Evolutionary conservation across 2,113 vertebrate genomes (phyloP).

Genomic region (Hypomesus transpacificus): DNA sequence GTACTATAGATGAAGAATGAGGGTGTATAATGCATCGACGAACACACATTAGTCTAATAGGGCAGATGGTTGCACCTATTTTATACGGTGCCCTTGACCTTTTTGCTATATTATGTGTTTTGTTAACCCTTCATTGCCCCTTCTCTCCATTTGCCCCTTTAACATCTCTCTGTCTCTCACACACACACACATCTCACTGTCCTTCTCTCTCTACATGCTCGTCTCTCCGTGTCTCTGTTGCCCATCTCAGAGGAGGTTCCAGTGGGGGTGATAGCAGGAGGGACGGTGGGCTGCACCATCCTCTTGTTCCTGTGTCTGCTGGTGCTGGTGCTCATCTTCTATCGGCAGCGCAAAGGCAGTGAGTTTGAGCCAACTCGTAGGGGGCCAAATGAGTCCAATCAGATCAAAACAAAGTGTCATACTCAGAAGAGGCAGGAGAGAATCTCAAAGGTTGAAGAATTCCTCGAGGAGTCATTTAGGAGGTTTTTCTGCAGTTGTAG

Average conservation of each 20-base stretch:
- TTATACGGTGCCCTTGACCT: not conserved
- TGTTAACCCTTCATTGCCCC: not conserved
- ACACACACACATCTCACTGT: not conserved
- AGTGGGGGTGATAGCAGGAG: constrained; percentile 84
- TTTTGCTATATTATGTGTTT: not conserved
- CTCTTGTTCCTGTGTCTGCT: constrained; percentile 79
- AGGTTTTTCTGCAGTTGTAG: too few species aligned
- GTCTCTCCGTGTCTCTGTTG: constrained; percentile 51
- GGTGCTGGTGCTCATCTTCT: constrained; percentile 83
- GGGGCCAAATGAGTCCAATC: too few species aligned
- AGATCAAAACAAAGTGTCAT: too few species aligned
- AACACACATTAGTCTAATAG: too few species aligned
- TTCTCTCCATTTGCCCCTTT: not conserved
- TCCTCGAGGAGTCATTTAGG: too few species aligned
- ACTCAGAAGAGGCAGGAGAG: too few species aligned
- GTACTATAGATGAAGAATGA: too few species aligned
- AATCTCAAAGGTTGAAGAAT: too few species aligned
- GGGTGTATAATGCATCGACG: too few species aligned
- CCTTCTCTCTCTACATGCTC: not conserved
- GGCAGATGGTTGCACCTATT: not conserved
- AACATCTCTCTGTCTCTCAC: constrained; percentile 1
- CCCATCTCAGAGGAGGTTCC: constrained; percentile 79
- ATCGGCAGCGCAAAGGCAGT: constrained; percentile 96
- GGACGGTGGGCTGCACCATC: constrained; percentile 82
- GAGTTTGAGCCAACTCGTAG: constrained; percentile 62